Evolutionary conservation across 2,888 invertebrate genomes (phyloP), one percentile per base, ranked within the genome.

Genomic region (Myopa tessellatipennis): DNA sequence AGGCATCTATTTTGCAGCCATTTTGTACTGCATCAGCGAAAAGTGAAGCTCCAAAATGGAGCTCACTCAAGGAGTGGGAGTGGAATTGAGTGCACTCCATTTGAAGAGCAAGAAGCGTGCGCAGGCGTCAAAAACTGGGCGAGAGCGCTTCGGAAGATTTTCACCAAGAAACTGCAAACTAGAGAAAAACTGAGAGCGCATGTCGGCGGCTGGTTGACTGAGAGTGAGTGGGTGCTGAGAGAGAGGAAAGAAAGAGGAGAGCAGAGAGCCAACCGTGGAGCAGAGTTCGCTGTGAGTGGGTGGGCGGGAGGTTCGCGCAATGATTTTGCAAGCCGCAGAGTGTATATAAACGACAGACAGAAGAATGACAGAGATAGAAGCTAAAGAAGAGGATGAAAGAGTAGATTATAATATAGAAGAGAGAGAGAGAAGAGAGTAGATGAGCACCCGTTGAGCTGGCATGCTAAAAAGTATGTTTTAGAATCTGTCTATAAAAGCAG

Each of bases 21-120:
- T 52, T 71, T 71, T 71, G 70, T 52, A 1, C 8, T 16, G 40
- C 12, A 16, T 16, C 38, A 40, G 50, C 50, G 45, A 38, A 50
- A 40, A 38, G 40, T 40, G 55, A 34, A 65, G 55, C 55, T 58
- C 55, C 70, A 70, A 70, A 55, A 70, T 70, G 70, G 70, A 55
- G 70, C 70, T 14, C 36, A 6, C 18, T 26, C 14, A 55, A 70
- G 16, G 50, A 69, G 34, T 50, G 50, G 36, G 16, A 70, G 34
- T 12, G 34, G 26, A 50, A 69, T 18, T 3, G 45, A 50, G 50
- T 45, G 45, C 45, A 45, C 45, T 45, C 10, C 40, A 16, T 34
- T 1, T 12, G 40, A 4, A 4, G 65, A 36, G 12, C 65, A 65
- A 26, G 4, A 34, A 52, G 70, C 6, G 52, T 18, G 55, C 55